Base-by-base conservation (phyloP, 2,888 invertebrate genomes). In the Ramazzottius varieornatus region DNA sequence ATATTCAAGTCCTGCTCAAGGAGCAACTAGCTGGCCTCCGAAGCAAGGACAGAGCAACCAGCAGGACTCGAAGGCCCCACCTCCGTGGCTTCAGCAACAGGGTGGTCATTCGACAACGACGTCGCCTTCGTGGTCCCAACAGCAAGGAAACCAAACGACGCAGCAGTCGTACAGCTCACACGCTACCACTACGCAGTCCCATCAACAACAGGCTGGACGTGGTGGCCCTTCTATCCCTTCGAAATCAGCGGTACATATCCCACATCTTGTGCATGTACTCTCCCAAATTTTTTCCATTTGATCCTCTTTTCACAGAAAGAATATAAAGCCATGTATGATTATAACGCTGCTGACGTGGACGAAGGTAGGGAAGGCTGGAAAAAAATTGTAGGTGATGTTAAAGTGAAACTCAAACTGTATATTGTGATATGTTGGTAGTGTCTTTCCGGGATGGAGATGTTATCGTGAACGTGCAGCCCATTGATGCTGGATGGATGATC, bases 251-350 rank as follows among this genome's bases (percentile, higher is more conserved):
- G 40, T 40, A 40, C 40, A 40, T n/a, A n/a, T n/a, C n/a, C n/a
- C n/a, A n/a, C n/a, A n/a, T n/a, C n/a, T n/a, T n/a, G n/a, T n/a
- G n/a, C n/a, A n/a, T n/a, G n/a, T n/a, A n/a, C n/a, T n/a, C n/a
- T n/a, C n/a, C n/a, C n/a, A n/a, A n/a, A n/a, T n/a, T n/a, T n/a
- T n/a, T n/a, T n/a, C n/a, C n/a, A n/a, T n/a, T n/a, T n/a, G n/a
- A n/a, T n/a, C n/a, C n/a, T n/a, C n/a, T 24, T 8, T 54, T 54
- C 24, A 8, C 54, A 54, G 54, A 54, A 54, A 24, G 24, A 4
- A 24, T 54, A 54, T 29, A 54, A 54, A 29, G 54, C 54, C 54
- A 54, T 54, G 54, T 54, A 54, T 24, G 54, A 54, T 29, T 54
- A 54, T 29, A 54, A 54, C 24, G 54, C 54, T 29, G 54, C 16